These are phyloP conservation scores for Silurus meridionalis DNA, from an alignment of 2,113 vertebrate species.

Conservation along the genomic window DNA sequence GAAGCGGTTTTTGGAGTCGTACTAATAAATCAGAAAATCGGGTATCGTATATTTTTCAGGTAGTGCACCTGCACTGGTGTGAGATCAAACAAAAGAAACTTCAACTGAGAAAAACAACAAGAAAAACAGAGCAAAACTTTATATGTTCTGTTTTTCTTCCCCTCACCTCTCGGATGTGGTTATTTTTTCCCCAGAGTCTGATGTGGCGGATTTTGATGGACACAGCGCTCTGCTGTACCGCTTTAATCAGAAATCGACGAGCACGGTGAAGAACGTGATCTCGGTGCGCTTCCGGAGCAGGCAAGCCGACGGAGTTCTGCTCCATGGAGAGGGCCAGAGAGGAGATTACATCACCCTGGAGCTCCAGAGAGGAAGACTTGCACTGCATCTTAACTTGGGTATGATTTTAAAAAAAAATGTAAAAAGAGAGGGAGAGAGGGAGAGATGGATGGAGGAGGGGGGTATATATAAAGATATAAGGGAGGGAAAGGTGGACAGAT, in stretches of 20 bases:
- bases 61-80: too few species aligned
- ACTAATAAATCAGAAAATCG: too few species aligned
- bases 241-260: conserved; percentile 87
- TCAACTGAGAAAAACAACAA: too few species aligned
- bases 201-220: conserved; percentile 84
- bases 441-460: conserved; percentile 61
- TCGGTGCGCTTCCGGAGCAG: conserved; percentile 85
- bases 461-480: too few species aligned
- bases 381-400: conserved; percentile 81
- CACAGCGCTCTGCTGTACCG: conserved; percentile 84
- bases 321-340: conserved; percentile 84
- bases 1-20: too few species aligned
- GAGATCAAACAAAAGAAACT: too few species aligned
- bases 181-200: conserved; percentile 72
- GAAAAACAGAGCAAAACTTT: too few species aligned
- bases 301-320: conserved; percentile 81
- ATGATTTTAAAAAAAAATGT: conserved; percentile 60
- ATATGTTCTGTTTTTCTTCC: too few species aligned
- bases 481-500: background rate
- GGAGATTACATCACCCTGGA: conserved; percentile 85
- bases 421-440: conserved; percentile 79
- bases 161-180: conserved; percentile 8
- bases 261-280: conserved; percentile 86
- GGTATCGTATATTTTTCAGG: too few species aligned
- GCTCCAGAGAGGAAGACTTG: conserved; percentile 77